Base-by-base conservation (phyloP, 2,888 invertebrate genomes). In the Ophonus ardosiacus region DNA sequence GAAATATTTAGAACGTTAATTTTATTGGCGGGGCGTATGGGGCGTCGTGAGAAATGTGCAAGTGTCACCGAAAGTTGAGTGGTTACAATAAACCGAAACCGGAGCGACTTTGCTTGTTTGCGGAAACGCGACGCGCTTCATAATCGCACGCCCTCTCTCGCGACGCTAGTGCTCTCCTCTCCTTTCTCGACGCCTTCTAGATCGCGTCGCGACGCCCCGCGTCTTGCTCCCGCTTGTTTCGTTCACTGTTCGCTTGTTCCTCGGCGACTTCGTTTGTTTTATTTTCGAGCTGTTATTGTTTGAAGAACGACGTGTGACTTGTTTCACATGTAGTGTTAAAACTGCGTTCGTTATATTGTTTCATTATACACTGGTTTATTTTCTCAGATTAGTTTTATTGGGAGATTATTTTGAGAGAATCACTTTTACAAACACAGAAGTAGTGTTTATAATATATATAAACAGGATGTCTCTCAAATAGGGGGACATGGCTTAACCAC, bases 61-160 rank as follows among this genome's bases (percentile, higher is more conserved):
- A 83, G 83, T 83, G 83, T 83, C 83, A 76, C 83, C 83, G 59
- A 83, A 82, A 83, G 83, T 83, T 83, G 83, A 83, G 83, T 83
- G 83, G 83, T 83, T 83, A 83, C 83, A 83, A 83, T 83, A 83
- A 83, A 83, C 83, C 83, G 76, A 83, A 76, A 83, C 76, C 76
- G 74, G 83, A 83, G 83, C 83, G 83, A 83, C 83, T 83, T 83
- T 83, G 83, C 83, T 83, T 83, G 83, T 83, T 76, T 74, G 74
- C 59, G 74, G 83, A 83, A 76, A 83, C 83, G 76, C 83, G 83
- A 40, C 74, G 83, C 57, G 82, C 83, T 83, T 83, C 76, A 83
- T 83, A 83, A 83, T 83, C 83, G 83, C 76, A 38, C 63, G 63
- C 56, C 74, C 71, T 59, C 74, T 59, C 40, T 38, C 24, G 38